phyloP scores from a whole-genome alignment of 2,797 vertebrate genomes.

The Molossus alvarezi region DNA sequence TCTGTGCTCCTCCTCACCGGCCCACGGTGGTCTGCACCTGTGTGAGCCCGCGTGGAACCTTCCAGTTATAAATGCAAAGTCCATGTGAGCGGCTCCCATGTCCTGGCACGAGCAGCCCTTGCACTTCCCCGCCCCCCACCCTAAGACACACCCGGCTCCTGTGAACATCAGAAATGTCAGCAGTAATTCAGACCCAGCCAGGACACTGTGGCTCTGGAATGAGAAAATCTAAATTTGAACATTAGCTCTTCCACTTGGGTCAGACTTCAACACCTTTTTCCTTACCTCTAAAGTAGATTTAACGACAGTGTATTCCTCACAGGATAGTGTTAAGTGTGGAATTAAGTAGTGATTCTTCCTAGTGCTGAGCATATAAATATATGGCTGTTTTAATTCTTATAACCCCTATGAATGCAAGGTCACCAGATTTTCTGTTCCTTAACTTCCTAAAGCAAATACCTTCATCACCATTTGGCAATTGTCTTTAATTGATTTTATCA shows the following conservation, averaged over 20 bases:
- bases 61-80: neutral
- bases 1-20: neutral
- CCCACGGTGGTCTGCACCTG: rapidly evolving
- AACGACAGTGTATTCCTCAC: neutral
- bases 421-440: neutral
- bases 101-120: neutral
- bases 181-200: neutral
- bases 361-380: neutral
- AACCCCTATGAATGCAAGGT: neutral
- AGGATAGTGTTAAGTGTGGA: neutral
- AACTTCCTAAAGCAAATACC: neutral
- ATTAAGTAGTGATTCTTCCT: neutral
- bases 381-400: neutral
- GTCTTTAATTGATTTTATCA: neutral
- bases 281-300: neutral
- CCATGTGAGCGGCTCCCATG: neutral
- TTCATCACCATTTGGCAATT: neutral
- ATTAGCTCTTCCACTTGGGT: neutral
- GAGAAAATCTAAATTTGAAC: neutral
- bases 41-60: neutral
- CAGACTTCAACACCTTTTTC: neutral
- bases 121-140: rapidly evolving
- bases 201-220: neutral
- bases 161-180: neutral
- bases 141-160: neutral